These are phyloP conservation scores for Andrena marginata DNA, from an alignment of 2,888 invertebrate species.

Conservation along the genomic window DNA sequence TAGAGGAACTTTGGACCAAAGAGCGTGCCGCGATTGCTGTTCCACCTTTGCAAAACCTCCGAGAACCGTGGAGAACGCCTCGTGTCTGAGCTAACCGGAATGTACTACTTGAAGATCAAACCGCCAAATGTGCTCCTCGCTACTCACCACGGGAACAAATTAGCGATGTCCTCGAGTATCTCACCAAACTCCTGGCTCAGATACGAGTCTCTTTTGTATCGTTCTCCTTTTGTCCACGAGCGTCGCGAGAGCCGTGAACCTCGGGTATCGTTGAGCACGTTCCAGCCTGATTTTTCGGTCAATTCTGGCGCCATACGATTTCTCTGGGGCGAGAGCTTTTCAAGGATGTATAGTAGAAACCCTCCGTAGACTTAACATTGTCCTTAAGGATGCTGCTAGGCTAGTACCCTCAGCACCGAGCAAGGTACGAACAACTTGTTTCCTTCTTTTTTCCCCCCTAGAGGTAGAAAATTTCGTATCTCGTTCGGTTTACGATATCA, in stretches of 20 bases:
- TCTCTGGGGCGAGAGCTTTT: background rate
- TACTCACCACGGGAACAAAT: no score
- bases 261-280: background rate
- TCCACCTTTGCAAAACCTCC: no score
- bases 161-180: background rate
- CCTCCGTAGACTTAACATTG: conserved; percentile 1
- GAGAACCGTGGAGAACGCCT: no score
- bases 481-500: background rate
- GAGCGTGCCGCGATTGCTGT: background rate
- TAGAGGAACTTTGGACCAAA: background rate
- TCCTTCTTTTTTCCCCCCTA: background rate
- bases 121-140: no score
- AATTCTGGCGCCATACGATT: background rate
- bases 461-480: background rate
- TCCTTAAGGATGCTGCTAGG: background rate
- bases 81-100: no score
- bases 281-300: background rate
- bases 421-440: background rate
- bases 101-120: no score
- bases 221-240: background rate
- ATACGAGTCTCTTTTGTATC: background rate
- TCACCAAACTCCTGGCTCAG: background rate
- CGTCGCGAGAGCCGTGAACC: background rate
- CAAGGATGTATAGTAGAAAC: background rate
- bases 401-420: background rate